Percentiles rank a stretch among this genome's conserved stretches.
phyloP scores from a whole-genome alignment of 30 jellyfish, hydroid and myxozoan genomes.

The Nemopilema nomurai region DNA sequence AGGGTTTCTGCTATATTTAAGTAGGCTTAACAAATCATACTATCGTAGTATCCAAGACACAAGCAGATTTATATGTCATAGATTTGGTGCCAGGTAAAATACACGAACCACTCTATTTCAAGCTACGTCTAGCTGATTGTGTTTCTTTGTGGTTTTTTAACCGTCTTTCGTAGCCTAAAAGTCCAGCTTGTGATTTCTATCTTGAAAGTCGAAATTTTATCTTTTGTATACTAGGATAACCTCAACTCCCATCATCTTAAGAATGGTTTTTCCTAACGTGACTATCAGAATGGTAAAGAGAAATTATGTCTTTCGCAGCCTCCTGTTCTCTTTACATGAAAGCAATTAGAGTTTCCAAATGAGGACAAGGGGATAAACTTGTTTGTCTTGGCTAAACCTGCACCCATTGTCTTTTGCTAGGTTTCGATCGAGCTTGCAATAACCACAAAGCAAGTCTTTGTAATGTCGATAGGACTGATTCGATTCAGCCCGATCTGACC shows the following conservation, averaged over 20 bases:
- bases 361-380: background rate
- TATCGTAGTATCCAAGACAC: no score
- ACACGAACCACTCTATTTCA: no score
- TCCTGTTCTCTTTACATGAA: background rate
- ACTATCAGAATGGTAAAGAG: background rate
- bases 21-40: no score
- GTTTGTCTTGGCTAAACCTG: background rate
- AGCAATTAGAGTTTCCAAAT: no score
- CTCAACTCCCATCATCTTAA: background rate
- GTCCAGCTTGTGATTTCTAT: background rate
- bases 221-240: no score
- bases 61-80: no score
- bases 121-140: no score
- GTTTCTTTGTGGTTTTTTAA: no score
- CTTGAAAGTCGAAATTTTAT: no score
- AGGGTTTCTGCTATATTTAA: no score
- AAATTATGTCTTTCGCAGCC: background rate
- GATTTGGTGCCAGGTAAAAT: no score
- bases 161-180: background rate
- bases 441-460: background rate
- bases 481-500: background rate
- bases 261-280: background rate
- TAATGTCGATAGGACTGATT: background rate
- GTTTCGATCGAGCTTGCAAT: background rate
- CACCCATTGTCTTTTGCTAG: background rate